Evolutionary conservation across 2,888 invertebrate species (phyloP), one percentile per base, ranked within the genome.

Genomic region (Dasypogon diadema): DNA sequence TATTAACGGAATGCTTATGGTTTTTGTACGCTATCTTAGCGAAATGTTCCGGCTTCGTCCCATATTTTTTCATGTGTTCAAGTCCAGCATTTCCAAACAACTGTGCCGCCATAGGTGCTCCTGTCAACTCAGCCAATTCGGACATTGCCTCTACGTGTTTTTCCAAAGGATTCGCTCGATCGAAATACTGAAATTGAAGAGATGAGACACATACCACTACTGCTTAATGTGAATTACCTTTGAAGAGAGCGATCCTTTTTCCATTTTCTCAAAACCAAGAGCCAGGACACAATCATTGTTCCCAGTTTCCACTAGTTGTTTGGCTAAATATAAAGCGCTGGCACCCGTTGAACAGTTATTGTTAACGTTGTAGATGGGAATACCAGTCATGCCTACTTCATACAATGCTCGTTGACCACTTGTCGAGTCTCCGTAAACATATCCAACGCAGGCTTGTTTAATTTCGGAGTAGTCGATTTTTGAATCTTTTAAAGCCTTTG

Each of bases 271-370:
- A 85, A 99, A 99, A 2, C 99, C 99, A 30, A 98, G 87, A 1
- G 98, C 98, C 75, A 99, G 87, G 0, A 95, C 92, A 83, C 98
- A 95, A 81, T 98, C 94, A 14, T 92, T 91, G 81, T 91, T 89
- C 10, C 96, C 97, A 78, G 93, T 92, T 87, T 96, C 94, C n/a
- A 99, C 88, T 18, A 98, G 89, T 85, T 98, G 97, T 84, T 97
- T 97, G 0, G 93, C 97, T 82, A 99, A 88, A 83, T 92, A 90
- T 2, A 99, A 86, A 0, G 99, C 99, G 74, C 94, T 95, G 0
- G 98, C 94, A 26, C 99, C 99, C 1, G 98, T 98, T 0, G 99
- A 94, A 84, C 99, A 99, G 83, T 98, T 98, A 85, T 99, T 99
- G 87, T 99, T 99, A 12, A 99, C 98, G 87, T 99, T 99, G 87